Base-by-base conservation (phyloP, 2,888 invertebrate species). In the Pyralis farinalis region DNA sequence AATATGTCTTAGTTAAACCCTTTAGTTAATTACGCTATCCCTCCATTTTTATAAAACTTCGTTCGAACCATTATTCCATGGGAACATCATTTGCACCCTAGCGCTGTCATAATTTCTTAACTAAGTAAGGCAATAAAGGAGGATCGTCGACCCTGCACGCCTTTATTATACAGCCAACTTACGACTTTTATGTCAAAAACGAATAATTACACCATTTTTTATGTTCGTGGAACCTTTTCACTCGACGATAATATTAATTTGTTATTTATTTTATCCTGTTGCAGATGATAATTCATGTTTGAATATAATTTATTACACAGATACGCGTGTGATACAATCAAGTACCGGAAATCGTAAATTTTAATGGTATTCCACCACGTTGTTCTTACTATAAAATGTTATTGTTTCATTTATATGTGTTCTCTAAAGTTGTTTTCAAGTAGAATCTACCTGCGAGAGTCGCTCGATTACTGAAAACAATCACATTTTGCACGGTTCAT, bases 1-100 rank as follows among this genome's bases (percentile, higher is more conserved):
- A 16, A 2, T 16, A 3, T 16, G 3, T 16, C 2, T 2, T 16
- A 16, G 3, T 16, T 16, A 16, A 16, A 16, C 3, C 16, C 3
- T n/a, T 25, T 21, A 21, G 4, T 21, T 61, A 51, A 49, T 39
- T 43, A 41, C 34, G 44, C 36, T 48, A 37, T 34, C 37, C 31
- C 38, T 40, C 25, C 25, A 7, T 25, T 25, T 25, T 25, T 25
- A 25, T 25, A 25, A 25, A 25, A 25, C 25, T 25, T 25, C 7
- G 7, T 25, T 25, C 7, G 1, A 25, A 4, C 25, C 25, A 25
- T 25, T 5, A 25, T 25, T 25, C 25, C 25, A 25, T 25, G 25
- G 25, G n/a, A 25, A 25, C 25, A 25, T 25, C 25, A 25, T 25
- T 25, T n/a, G 3, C 25, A 25, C 25, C 7, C 25, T 25, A 7